Evolutionary conservation across 2,113 vertebrate genomes (phyloP).

Genomic region (Caloenas nicobarica): DNA sequence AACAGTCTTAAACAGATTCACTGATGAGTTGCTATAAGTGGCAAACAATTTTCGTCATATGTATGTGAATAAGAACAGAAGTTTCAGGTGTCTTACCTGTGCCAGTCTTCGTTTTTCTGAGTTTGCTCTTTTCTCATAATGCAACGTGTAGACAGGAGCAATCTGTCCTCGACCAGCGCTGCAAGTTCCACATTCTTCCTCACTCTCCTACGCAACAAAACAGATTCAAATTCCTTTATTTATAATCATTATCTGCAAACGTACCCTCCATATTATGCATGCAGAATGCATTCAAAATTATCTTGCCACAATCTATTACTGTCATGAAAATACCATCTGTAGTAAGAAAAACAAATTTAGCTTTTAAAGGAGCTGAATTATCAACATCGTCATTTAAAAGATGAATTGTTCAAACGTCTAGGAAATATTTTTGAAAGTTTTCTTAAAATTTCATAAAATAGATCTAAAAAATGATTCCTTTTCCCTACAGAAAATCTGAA

Average conservation of each 20-base stretch:
- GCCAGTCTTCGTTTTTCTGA: conserved; percentile 64
- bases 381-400: not conserved
- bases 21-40: accelerated
- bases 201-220: conserved; percentile 70
- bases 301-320: conserved; percentile 50
- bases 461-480: not conserved
- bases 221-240: conserved; percentile 33
- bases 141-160: conserved; percentile 41
- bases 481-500: not conserved
- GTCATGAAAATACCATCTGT: conserved; percentile 62
- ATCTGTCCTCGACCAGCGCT: conserved; percentile 51
- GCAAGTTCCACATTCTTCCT: conserved; percentile 65
- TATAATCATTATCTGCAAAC: conserved; percentile 17
- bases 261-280: conserved; percentile 31
- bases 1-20: not conserved
- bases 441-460: not conserved
- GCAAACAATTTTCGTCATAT: not conserved
- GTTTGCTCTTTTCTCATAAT: conserved; percentile 40
- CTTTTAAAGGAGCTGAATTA: not conserved
- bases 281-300: conserved; percentile 50
- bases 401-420: not conserved
- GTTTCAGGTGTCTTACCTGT: conserved; percentile 65
- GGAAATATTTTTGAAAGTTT: not conserved
- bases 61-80: not conserved
- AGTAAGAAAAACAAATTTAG: conserved; percentile 30